Evolutionary conservation across 2,888 invertebrate genomes (phyloP).

Genomic region (Drosophila histrio): DNA sequence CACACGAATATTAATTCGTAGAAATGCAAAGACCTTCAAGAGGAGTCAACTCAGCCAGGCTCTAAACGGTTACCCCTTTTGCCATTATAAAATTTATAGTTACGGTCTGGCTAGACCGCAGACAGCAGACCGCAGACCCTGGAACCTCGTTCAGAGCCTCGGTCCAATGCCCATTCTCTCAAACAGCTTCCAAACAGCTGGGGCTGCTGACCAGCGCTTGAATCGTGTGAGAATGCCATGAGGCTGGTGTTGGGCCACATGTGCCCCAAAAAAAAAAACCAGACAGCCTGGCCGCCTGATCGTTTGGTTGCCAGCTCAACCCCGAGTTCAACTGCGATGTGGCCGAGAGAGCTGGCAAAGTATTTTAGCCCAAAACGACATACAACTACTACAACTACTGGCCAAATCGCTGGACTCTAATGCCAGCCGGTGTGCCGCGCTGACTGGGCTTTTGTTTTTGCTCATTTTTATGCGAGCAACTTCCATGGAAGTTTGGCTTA

Average conservation of each 20-base stretch:
- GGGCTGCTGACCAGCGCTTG: slow-evolving; percentile 44
- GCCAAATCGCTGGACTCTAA: slow-evolving; percentile 59
- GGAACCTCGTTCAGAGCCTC: slow-evolving; percentile 8
- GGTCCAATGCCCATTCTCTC: slow-evolving; percentile 29
- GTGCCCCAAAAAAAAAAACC: slow-evolving; percentile 49
- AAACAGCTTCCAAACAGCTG: slow-evolving; percentile 32
- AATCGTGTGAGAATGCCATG: slow-evolving; percentile 70
- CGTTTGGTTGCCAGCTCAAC: slow-evolving; percentile 55
- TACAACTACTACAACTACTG: slow-evolving; percentile 61
- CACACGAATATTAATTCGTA: slow-evolving; percentile 82
- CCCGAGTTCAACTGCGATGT: slow-evolving; percentile 77
- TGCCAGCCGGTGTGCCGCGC: slow-evolving; percentile 46
- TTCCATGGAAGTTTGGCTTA: slow-evolving; percentile 83
- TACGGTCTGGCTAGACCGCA: slow-evolving; percentile 68
- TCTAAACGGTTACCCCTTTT: slow-evolving; percentile 61
- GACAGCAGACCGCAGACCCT: slow-evolving; percentile 55
- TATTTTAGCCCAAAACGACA: slow-evolving; percentile 46
- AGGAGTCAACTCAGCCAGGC: slow-evolving; percentile 36
- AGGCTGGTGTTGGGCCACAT: slow-evolving; percentile 62
- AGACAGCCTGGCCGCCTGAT: slow-evolving; percentile 29
- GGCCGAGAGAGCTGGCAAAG: slow-evolving; percentile 29
- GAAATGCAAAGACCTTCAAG: slow-evolving; percentile 79
- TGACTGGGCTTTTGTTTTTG: slow-evolving; percentile 38
- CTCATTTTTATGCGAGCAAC: slow-evolving; percentile 66
- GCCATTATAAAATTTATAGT: slow-evolving; percentile 74